Percentiles rank a stretch among this genome's conserved stretches.
phyloP scores from a whole-genome alignment of 2,113 vertebrate species.

The Triplophysa siluroides region DNA sequence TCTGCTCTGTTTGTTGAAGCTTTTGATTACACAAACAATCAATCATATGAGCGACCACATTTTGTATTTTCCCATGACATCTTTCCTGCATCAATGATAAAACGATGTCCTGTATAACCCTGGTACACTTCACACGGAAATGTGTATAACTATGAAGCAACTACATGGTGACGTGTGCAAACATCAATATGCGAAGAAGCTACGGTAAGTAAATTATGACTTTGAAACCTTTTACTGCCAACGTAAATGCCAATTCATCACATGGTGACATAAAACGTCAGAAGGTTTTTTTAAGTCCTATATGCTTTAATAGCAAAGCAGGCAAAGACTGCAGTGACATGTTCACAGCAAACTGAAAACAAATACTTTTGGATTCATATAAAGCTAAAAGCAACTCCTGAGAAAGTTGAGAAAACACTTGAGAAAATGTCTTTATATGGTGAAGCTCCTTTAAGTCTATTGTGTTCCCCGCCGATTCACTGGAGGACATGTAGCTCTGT shows the following conservation, averaged over 20 bases:
- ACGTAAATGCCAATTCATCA: slow-evolving; percentile 5
- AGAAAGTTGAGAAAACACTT: background rate
- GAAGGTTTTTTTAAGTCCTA: background rate
- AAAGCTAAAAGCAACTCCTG: no score
- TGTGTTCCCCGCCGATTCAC: background rate
- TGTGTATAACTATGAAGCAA: background rate
- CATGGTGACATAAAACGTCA: background rate
- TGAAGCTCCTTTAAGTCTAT: background rate
- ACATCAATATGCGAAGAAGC: background rate
- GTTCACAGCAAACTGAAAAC: background rate
- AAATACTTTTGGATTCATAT: no score
- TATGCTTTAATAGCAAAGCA: background rate
- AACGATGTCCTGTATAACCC: background rate
- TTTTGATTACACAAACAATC: slow-evolving; percentile 56
- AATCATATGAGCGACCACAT: background rate
- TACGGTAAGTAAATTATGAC: background rate
- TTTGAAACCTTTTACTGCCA: background rate
- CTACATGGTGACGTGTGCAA: background rate
- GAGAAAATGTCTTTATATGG: slow-evolving; percentile 15
- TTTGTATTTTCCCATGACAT: slow-evolving; percentile 54
- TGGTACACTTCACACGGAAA: background rate
- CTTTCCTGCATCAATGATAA: background rate
- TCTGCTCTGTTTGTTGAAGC: slow-evolving; percentile 2
- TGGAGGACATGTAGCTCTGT: slow-evolving; percentile 10
- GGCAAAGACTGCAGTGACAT: background rate